A percentile compares a stretch with the other conserved stretches of the same genome.
phyloP scores from a whole-genome alignment of 1,140 invertebrate species.

The Eurytemora carolleeae region DNA sequence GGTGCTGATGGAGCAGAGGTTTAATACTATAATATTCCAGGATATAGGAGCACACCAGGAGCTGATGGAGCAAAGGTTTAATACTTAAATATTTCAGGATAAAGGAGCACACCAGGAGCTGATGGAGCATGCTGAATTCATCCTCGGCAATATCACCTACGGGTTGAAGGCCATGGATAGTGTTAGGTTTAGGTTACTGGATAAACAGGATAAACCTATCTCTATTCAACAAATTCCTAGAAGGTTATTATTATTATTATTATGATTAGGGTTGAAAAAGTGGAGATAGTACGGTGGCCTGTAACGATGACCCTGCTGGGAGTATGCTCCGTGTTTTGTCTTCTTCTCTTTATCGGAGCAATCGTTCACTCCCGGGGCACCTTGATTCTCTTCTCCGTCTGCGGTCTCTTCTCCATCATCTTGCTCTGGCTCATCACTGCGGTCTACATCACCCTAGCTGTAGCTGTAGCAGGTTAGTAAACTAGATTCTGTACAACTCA shows the following conservation, averaged over 20 bases:
- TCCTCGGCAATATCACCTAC: conserved; percentile 2
- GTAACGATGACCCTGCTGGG: not conserved
- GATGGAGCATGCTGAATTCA: not conserved
- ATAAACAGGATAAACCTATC: conserved; percentile 1
- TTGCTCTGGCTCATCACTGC: conserved; percentile 5
- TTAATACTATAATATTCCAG: too few species aligned
- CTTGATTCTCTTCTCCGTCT: conserved; percentile 9
- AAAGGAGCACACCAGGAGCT: not conserved
- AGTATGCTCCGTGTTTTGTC: conserved; percentile 7
- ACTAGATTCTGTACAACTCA: too few species aligned
- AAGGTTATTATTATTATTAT: not conserved
- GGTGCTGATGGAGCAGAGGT: too few species aligned
- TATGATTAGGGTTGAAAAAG: not conserved
- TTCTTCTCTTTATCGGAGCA: conserved; percentile 12
- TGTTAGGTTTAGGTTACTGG: not conserved
- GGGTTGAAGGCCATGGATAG: conserved; percentile 6
- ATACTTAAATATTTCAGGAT: too few species aligned
- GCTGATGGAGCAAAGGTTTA: too few species aligned
- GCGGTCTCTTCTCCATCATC: conserved; percentile 12
- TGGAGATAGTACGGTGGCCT: not conserved
- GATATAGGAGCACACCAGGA: too few species aligned
- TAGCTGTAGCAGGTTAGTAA: conserved; percentile 3
- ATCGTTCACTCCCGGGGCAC: conserved; percentile 5
- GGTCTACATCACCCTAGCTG: conserved; percentile 4
- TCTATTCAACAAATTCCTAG: not conserved